Conservation (phyloP, 1,140 invertebrate species). For the Mya arenaria region DNA sequence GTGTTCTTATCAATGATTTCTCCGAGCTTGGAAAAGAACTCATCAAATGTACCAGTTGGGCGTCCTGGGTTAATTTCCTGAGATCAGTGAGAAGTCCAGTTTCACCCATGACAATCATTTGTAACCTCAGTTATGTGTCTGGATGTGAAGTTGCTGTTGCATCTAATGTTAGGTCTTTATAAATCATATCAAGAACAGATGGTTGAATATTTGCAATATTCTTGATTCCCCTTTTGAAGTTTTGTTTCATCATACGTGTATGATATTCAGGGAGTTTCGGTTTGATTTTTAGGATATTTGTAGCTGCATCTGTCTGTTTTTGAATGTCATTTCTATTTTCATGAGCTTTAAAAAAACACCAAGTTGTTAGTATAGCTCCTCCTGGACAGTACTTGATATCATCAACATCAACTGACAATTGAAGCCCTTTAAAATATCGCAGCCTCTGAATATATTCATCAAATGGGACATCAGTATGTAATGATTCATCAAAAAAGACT, state of each 20-base stretch:
- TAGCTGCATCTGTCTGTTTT: background rate
- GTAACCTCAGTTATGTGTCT: background rate
- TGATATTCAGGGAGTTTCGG: background rate
- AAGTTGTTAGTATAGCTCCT: background rate
- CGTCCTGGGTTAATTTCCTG: constrained; percentile 5
- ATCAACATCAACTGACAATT: background rate
- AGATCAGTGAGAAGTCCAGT: background rate
- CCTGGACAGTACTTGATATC: background rate
- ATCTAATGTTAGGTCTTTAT: constrained; percentile 15
- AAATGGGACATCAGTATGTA: background rate
- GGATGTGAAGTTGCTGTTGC: background rate
- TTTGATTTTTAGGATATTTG: background rate
- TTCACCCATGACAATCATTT: constrained; percentile 9
- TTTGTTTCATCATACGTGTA: background rate
- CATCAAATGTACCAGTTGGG: background rate
- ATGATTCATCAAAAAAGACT: constrained; percentile 6
- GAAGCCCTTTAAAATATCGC: background rate
- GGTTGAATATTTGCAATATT: constrained; percentile 6
- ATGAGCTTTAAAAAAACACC: no score
- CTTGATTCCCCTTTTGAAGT: constrained; percentile 2
- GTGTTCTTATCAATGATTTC: background rate
- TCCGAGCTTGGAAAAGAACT: background rate
- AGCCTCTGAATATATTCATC: background rate
- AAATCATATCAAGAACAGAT: constrained; percentile 8
- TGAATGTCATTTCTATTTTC: no score